Percentiles rank a stretch among this genome's conserved stretches.
Evolutionary conservation across 2,113 vertebrate species (phyloP).

Genomic region (Coturnix japonica): DNA sequence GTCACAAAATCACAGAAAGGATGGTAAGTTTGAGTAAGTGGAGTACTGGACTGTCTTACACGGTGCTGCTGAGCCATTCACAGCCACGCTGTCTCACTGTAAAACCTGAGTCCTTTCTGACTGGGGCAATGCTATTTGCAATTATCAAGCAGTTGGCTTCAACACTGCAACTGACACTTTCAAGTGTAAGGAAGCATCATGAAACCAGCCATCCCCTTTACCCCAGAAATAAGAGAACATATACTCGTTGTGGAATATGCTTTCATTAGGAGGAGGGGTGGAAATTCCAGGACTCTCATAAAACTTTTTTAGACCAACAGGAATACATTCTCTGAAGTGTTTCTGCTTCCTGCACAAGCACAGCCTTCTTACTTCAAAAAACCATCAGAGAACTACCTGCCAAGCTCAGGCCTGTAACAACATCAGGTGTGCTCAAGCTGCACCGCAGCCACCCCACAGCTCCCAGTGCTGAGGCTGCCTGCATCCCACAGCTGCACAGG

Average conservation of each 20-base stretch:
- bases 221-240: conserved; percentile 18
- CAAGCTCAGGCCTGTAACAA: background rate
- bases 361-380: background rate
- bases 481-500: background rate
- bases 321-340: background rate
- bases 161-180: conserved; percentile 14
- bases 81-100: background rate
- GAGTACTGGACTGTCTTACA: background rate
- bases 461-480: background rate
- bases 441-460: background rate
- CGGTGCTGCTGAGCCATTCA: background rate
- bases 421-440: background rate
- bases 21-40: background rate
- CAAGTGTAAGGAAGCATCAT: background rate
- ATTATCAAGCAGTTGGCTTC: conserved; percentile 17
- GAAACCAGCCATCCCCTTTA: background rate
- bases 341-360: background rate
- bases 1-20: background rate
- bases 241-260: background rate
- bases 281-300: conserved; percentile 26
- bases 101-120: background rate
- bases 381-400: background rate
- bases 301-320: background rate
- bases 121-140: background rate
- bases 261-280: conserved; percentile 3